Evolutionary conservation across 2,888 invertebrate species (phyloP), one percentile per base, ranked within the genome.

Genomic region (Lordiphosa andalusiaca): DNA sequence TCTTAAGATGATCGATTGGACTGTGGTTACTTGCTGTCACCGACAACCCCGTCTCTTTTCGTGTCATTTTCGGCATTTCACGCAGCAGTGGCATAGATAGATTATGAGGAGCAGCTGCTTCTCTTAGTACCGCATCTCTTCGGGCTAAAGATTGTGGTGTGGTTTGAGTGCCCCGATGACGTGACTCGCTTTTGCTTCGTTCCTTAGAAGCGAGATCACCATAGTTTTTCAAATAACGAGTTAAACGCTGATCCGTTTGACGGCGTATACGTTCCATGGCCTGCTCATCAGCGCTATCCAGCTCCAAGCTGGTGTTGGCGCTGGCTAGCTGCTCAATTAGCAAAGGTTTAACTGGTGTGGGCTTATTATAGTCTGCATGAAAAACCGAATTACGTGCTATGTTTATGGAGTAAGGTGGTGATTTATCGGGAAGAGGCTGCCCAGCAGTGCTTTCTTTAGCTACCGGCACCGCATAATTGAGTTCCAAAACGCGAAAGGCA

Each of bases 81-180:
- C 92, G 91, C 57, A 93, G 85, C 19, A 93, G 89, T 0, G 93
- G 93, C 84, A 93, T 92, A 0, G 93, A 92, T 35, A 93, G 86
- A 38, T 90, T 88, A 13, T 86, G 82, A 89, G 91, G 82, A 89
- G 91, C 67, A 9, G 66, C 47, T 1, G 70, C 40, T 46, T 86
- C 86, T 7, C 71, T 73, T 47, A 88, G 58, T 3, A 88, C 88
- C 35, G 87, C 71, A 71, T 88, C 88, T 5, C 87, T 72, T 5
- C 87, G 71, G 1, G 69, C 83, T 9, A 74, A 54, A 2, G 76
- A 69, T 4, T 74, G 70, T 0, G 87, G 85, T 2, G 77, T 87
- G 3, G 88, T 88, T 66, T 89, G 88, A 30, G 89, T 89, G 42
- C 87, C 82, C 2, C 86, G 80, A 57, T 86, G 68, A 3, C 81